These are phyloP conservation scores for Percina caprodes DNA, from an alignment of 2,113 vertebrate species.

Conservation along the genomic window DNA sequence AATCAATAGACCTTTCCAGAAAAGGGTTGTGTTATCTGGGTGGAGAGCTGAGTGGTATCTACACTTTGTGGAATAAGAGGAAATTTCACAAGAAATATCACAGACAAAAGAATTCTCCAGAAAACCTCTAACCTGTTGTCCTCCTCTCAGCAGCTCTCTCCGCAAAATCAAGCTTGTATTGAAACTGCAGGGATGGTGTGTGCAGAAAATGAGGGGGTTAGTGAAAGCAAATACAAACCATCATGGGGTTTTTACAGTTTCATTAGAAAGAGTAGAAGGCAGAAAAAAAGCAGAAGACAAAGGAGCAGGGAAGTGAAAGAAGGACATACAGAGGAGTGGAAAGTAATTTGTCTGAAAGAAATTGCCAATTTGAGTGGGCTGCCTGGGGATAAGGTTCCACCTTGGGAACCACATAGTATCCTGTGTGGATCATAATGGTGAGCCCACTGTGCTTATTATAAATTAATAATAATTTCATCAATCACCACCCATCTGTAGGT, in stretches of 20 bases:
- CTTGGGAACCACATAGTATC: constrained; percentile 12
- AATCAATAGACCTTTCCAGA: constrained; percentile 54
- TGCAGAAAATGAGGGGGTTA: constrained; percentile 36
- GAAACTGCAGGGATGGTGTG: constrained; percentile 31
- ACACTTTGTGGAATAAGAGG: constrained; percentile 30
- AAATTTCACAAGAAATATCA: constrained; percentile 38
- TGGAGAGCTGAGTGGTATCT: constrained; percentile 29
- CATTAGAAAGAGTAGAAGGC: constrained; percentile 34
- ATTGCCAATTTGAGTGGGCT: constrained; percentile 67
- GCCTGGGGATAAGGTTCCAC: constrained; percentile 48
- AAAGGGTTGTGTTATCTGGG: constrained; percentile 45
- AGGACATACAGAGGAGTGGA: constrained; percentile 39
- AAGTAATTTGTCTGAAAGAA: constrained; percentile 73
- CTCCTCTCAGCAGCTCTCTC: constrained; percentile 23
- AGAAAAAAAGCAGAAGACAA: constrained; percentile 17
- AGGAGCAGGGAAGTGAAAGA: constrained; percentile 27
- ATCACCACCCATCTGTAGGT: no score
- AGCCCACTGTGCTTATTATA: constrained; percentile 43
- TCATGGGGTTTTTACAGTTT: constrained; percentile 50
- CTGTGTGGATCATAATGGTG: constrained; percentile 26
- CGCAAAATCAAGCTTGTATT: constrained; percentile 31
- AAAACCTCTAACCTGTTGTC: constrained; percentile 12
- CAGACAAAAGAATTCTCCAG: constrained; percentile 1
- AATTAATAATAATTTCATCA: constrained; percentile 14
- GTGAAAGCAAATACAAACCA: constrained; percentile 57